Conservation (phyloP, 2,797 vertebrate species). For the Nothura maculosa region DNA sequence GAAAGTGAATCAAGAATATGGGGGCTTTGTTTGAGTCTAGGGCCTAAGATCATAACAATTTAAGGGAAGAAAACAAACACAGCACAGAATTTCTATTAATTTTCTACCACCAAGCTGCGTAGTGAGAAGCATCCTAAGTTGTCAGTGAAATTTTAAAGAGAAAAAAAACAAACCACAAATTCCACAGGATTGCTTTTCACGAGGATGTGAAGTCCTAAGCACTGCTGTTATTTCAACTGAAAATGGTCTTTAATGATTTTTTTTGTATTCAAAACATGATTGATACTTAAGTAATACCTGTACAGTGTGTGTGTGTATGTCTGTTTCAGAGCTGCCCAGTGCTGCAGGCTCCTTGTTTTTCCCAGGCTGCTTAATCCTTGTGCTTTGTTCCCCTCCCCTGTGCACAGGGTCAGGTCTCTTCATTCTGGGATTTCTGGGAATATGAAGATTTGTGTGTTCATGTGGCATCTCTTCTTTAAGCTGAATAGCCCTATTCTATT, state of each 20-base stretch:
- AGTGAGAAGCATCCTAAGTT: neutral
- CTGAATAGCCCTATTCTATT: rapidly evolving
- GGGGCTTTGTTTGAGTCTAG: neutral
- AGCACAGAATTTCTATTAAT: rapidly evolving
- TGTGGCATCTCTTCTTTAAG: neutral
- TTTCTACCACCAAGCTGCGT: neutral
- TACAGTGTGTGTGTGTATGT: rapidly evolving
- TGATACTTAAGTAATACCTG: neutral
- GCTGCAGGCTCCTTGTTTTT: neutral
- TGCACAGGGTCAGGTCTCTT: neutral
- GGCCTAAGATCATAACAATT: neutral
- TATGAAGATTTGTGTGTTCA: neutral
- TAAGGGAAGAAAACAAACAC: neutral
- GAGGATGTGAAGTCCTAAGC: neutral
- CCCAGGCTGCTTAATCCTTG: rapidly evolving
- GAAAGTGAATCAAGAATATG: neutral
- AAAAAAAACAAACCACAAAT: neutral
- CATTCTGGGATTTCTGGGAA: too few species aligned
- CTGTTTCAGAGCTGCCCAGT: neutral
- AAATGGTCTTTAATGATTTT: neutral
- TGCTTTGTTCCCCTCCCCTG: rapidly evolving
- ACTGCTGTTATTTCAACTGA: neutral
- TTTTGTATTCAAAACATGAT: too few species aligned
- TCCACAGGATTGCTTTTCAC: neutral
- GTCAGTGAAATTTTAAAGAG: neutral